These are phyloP conservation scores for Chiloscyllium punctatum DNA, from an alignment of 2,797 vertebrate genomes.

Conservation along the genomic window DNA sequence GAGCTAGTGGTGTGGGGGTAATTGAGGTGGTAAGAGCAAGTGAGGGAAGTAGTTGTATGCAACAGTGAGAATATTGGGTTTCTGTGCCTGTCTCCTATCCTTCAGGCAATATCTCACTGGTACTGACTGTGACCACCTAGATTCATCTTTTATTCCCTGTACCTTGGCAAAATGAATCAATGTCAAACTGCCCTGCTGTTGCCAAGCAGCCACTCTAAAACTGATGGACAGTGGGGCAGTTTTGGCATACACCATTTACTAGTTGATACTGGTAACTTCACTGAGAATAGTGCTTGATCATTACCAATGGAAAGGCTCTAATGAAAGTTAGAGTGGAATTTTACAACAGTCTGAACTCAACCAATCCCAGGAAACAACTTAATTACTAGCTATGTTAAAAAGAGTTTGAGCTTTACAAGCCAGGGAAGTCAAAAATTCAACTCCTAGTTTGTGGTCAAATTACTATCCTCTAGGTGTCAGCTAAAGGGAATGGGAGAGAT, in stretches of 20 bases:
- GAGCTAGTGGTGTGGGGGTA: too few species aligned
- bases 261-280: not conserved
- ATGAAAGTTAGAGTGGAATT: not conserved
- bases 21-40: too few species aligned
- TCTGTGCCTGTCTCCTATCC: too few species aligned
- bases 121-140: not conserved
- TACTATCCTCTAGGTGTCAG: not conserved
- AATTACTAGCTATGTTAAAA: not conserved
- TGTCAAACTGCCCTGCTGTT: not conserved
- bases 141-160: not conserved
- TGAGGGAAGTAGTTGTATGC: too few species aligned
- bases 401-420: not conserved
- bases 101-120: too few species aligned
- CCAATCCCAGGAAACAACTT: not conserved
- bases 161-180: not conserved
- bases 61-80: too few species aligned
- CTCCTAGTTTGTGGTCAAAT: not conserved
- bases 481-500: not conserved
- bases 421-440: not conserved
- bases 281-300: not conserved
- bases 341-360: not conserved
- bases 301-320: not conserved
- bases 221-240: not conserved
- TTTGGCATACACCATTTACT: not conserved
- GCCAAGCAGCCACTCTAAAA: not conserved